Percentiles rank a stretch among this genome's conserved stretches.
These are phyloP conservation scores for Pseudomugil tenellus DNA, from an alignment of 2,797 vertebrate species.

Conservation along the genomic window DNA sequence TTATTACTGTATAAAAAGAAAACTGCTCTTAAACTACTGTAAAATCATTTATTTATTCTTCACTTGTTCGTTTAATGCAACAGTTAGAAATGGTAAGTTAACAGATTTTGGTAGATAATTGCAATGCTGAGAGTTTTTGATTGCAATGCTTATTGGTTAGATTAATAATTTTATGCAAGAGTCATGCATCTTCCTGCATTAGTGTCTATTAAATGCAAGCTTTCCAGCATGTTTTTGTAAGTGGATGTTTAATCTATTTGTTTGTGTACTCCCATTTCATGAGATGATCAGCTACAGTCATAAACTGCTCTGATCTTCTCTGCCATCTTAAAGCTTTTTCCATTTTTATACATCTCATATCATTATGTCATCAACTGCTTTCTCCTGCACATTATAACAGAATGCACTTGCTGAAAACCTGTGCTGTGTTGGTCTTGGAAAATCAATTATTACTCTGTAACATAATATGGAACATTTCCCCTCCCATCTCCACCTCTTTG, in stretches of 20 bases:
- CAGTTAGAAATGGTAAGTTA: constrained; percentile 42
- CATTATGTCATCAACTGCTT: constrained; percentile 69
- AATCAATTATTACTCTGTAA: constrained; percentile 78
- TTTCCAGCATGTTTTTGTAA: constrained; percentile 64
- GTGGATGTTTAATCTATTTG: constrained; percentile 68
- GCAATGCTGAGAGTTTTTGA: constrained; percentile 64
- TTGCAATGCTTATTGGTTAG: constrained; percentile 64
- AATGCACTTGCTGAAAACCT: constrained; percentile 67
- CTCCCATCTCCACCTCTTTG: constrained; percentile 38
- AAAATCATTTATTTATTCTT: constrained; percentile 29
- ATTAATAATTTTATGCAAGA: constrained; percentile 71
- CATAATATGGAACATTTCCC: constrained; percentile 63
- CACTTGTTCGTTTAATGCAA: constrained; percentile 26
- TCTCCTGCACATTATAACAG: constrained; percentile 54
- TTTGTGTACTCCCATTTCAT: constrained; percentile 54
- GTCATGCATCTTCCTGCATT: constrained; percentile 65
- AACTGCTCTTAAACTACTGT: no score
- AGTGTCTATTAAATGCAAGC: constrained; percentile 76
- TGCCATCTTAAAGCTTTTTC: constrained; percentile 68
- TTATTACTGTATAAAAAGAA: no score
- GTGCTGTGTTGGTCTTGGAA: constrained; percentile 74
- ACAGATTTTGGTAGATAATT: constrained; percentile 55
- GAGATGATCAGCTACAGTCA: constrained; percentile 65
- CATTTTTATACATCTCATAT: constrained; percentile 64
- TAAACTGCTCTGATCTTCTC: constrained; percentile 56